phyloP scores from a whole-genome alignment of 2,797 vertebrate genomes.

The Thamnophis elegans region DNA sequence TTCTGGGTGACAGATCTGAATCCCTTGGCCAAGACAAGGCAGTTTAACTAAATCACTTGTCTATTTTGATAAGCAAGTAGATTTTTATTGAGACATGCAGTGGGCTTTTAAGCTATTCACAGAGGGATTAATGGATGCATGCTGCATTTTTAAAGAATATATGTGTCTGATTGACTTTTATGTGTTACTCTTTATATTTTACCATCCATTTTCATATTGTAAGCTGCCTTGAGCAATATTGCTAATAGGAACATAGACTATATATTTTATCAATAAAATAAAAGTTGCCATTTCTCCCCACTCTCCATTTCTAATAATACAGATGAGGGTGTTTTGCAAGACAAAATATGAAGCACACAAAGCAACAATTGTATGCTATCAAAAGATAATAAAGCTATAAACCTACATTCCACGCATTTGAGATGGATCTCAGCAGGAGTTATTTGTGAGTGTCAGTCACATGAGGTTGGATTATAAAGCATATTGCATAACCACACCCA shows the following conservation, averaged over 20 bases:
- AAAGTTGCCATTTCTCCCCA: not conserved
- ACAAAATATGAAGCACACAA: not conserved
- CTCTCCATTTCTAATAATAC: not conserved
- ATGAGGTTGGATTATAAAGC: not conserved
- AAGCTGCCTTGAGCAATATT: not conserved
- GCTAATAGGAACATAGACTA: not conserved
- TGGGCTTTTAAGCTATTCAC: not conserved
- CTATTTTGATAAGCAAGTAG: not conserved
- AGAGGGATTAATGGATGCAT: not conserved
- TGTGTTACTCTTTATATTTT: not conserved
- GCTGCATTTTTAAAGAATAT: not conserved
- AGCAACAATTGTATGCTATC: not conserved
- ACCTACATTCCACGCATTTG: not conserved
- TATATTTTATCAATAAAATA: not conserved
- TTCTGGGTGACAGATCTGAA: not conserved
- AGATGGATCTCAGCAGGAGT: not conserved
- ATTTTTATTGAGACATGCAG: not conserved
- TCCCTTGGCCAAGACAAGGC: not conserved
- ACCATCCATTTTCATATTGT: not conserved
- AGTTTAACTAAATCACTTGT: not conserved
- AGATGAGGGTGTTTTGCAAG: not conserved
- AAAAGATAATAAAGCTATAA: not conserved
- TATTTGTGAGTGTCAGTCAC: not conserved
- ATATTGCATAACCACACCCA: not conserved
- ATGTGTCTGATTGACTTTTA: not conserved